Evolutionary conservation across 1,140 invertebrate species (phyloP), one percentile per base, ranked within the genome.

Genomic region (Drosophila seguyi): DNA sequence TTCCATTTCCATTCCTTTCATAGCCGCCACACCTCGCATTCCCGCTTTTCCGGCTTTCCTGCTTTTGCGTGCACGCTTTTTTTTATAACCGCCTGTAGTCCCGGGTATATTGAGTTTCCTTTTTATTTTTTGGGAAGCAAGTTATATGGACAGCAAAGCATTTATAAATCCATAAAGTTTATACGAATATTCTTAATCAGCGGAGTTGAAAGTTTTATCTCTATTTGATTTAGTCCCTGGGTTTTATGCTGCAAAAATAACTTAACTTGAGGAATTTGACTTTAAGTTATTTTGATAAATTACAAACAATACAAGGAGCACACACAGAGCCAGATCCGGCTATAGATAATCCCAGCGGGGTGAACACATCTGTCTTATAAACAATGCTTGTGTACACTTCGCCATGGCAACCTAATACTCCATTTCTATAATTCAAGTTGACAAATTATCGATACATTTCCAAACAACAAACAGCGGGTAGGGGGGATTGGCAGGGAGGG

Each of bases 361-460:
- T 14, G 14, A 13, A n/a, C 27, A 31, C 18, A 48, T 20, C 25
- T n/a, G 20, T 47, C 25, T 29, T 29, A 34, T 55, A 45, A 71
- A 65, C 47, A 52, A 44, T 45, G 29, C 38, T 71, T 56, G 25
- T 53, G 44, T 53, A 34, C 50, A 34, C 50, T 38, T 71, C 42
- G 41, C 34, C 48, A 65, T 61, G 63, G 56, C 39, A 63, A 72
- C 76, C 42, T 66, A 63, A 71, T 72, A 47, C 52, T 31, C 44
- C 44, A 42, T 62, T 66, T 41, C 36, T 77, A 76, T 81, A 73
- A 77, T 67, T 77, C 55, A 82, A 61, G 67, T 56, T 77, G 79
- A 82, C 79, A 81, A 82, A 82, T 81, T 82, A 81, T 81, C 79
- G 74, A 81, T 81, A 74, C 66, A 77, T 74, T 82, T 68, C 48